Conservation (phyloP, 2,113 vertebrate species). For the Petroica traversi region DNA sequence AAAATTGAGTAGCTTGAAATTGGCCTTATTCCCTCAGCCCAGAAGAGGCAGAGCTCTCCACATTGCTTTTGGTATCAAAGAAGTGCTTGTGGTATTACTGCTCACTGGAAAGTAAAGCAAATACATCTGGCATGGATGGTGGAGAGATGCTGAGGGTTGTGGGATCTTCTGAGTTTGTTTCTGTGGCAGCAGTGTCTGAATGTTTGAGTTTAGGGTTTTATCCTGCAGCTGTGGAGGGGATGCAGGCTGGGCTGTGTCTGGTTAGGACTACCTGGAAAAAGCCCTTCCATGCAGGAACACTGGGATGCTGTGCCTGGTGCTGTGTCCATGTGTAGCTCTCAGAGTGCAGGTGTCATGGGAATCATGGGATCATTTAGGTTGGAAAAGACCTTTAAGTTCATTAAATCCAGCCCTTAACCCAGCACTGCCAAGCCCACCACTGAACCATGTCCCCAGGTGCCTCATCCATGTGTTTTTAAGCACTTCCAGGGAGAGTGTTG, state of each 20-base stretch:
- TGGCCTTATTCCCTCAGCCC: neutral
- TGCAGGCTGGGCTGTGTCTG: neutral
- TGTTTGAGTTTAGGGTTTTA: neutral
- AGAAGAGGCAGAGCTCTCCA: neutral
- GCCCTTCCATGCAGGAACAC: neutral
- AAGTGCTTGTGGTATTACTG: neutral
- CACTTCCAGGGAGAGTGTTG: neutral
- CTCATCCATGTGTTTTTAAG: neutral
- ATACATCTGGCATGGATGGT: neutral
- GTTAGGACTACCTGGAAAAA: neutral
- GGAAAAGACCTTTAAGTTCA: neutral
- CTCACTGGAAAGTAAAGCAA: neutral
- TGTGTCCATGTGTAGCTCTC: neutral
- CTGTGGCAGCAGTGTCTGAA: neutral
- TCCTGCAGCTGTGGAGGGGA: neutral
- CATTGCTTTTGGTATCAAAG: neutral
- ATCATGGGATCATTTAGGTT: neutral
- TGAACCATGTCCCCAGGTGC: neutral
- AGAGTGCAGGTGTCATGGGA: neutral
- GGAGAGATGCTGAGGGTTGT: neutral
- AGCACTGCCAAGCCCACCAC: neutral
- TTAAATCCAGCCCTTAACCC: neutral
- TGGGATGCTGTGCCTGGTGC: neutral
- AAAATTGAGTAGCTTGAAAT: neutral
- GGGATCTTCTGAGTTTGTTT: neutral